phyloP scores from a whole-genome alignment of 1,140 invertebrate genomes.

The Oreohelix idahoensis region DNA sequence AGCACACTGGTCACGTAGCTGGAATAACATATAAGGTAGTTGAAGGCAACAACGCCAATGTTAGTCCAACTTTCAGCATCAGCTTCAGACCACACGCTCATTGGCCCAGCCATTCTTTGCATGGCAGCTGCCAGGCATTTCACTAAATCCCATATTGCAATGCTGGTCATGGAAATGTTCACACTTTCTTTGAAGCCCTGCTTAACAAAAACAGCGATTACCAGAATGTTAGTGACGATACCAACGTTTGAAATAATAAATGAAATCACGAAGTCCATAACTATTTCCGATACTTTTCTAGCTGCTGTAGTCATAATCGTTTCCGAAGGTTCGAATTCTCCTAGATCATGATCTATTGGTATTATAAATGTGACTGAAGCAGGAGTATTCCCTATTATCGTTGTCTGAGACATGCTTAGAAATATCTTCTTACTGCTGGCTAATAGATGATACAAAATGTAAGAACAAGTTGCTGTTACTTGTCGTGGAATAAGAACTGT shows the following conservation, averaged over 20 bases:
- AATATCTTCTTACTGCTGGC: not conserved
- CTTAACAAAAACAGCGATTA: not conserved
- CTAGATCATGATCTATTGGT: not conserved
- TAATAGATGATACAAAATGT: not conserved
- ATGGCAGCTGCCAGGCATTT: not conserved
- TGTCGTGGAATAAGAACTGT: too few relatives aligned
- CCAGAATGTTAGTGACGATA: conserved; percentile 20
- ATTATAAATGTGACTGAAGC: not conserved
- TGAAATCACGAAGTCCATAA: not conserved
- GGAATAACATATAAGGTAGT: conserved; percentile 6
- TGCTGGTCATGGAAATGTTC: conserved; percentile 21
- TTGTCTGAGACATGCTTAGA: not conserved
- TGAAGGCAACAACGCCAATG: not conserved
- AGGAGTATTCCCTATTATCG: not conserved
- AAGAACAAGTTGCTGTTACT: not conserved
- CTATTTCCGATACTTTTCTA: not conserved
- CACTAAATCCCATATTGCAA: conserved; percentile 22
- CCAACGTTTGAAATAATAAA: conserved; percentile 10
- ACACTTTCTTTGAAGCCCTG: conserved; percentile 18
- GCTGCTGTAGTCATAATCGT: conserved; percentile 5
- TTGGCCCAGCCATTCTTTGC: not conserved
- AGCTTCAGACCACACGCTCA: not conserved
- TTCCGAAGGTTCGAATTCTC: conserved; percentile 14
- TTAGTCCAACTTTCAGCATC: conserved; percentile 14
- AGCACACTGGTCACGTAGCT: conserved; percentile 24